Evolutionary conservation across 2,113 vertebrate genomes (phyloP).

Genomic region (Cavia porcellus): DNA sequence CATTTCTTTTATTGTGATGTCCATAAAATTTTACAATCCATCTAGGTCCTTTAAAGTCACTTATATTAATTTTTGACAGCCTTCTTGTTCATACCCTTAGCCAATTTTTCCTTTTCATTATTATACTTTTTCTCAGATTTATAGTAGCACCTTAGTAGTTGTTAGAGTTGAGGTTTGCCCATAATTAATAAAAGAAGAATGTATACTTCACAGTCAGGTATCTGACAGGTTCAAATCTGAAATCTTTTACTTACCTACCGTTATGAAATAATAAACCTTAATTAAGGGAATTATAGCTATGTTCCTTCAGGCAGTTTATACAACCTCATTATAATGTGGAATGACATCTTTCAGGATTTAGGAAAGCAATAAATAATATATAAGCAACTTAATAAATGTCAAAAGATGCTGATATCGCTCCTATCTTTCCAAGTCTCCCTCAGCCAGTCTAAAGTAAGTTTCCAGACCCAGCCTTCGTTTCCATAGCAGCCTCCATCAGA

Average conservation of each 20-base stretch:
- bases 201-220: background rate
- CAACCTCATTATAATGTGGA: background rate
- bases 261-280: background rate
- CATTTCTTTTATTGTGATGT: background rate
- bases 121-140: constrained; percentile 1
- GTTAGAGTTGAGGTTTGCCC: background rate
- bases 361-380: constrained; percentile 14
- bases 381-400: background rate
- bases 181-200: background rate
- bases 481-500: constrained; percentile 3
- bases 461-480: constrained; percentile 36
- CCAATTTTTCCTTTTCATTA: constrained; percentile 4
- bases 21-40: background rate
- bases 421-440: background rate
- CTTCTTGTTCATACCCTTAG: background rate
- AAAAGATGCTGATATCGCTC: background rate
- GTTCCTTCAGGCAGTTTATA: background rate
- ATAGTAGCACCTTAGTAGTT: background rate
- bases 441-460: background rate
- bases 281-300: background rate
- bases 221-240: background rate
- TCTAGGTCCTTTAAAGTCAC: background rate
- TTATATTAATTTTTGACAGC: background rate
- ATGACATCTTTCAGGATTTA: background rate
- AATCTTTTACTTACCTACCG: background rate